phyloP scores from a whole-genome alignment of 2,113 vertebrate species.

The Tursiops truncatus region DNA sequence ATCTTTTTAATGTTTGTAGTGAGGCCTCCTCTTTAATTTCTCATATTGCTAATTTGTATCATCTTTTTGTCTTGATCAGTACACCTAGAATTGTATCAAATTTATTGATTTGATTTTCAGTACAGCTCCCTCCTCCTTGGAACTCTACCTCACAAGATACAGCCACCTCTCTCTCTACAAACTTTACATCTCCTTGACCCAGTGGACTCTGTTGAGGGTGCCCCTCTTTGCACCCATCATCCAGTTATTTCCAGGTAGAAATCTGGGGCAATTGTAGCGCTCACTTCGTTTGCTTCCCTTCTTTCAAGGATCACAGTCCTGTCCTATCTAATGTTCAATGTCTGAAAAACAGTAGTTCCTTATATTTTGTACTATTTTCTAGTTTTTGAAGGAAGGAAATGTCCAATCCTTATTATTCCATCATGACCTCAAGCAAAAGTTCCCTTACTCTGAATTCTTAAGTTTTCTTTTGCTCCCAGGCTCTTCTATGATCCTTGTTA shows the following conservation, averaged over 20 bases:
- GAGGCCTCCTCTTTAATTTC: background rate
- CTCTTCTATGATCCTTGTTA: background rate
- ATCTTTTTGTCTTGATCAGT: background rate
- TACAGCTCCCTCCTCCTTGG: background rate
- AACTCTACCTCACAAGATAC: background rate
- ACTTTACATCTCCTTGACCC: background rate
- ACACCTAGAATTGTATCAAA: background rate
- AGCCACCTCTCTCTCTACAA: background rate
- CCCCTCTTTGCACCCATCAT: background rate
- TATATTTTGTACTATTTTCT: background rate
- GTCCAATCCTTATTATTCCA: background rate
- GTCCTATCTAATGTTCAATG: background rate
- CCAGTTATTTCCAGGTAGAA: background rate
- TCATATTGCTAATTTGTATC: background rate
- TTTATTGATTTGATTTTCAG: background rate
- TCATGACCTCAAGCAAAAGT: background rate
- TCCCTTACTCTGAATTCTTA: background rate
- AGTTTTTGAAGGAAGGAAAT: background rate
- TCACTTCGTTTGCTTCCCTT: background rate
- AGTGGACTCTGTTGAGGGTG: background rate
- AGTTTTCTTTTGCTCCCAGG: background rate
- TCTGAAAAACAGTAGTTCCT: background rate
- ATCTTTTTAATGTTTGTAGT: background rate
- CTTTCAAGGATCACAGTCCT: background rate
- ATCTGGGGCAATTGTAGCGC: too few species aligned